Percentiles rank a stretch among this genome's conserved stretches.
These are phyloP conservation scores for Drosophila fulvimacula DNA, from an alignment of 2,888 invertebrate genomes.

Conservation along the genomic window DNA sequence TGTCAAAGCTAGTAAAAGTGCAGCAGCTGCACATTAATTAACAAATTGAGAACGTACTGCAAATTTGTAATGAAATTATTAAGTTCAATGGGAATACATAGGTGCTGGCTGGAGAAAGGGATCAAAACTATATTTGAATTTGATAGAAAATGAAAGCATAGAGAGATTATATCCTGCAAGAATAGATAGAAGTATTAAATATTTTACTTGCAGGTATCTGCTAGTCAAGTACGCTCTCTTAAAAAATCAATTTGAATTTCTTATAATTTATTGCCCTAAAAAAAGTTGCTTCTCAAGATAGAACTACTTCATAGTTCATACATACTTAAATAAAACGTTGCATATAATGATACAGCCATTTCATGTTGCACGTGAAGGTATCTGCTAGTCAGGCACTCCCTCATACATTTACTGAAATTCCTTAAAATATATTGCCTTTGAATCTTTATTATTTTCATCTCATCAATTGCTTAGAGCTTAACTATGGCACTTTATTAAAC, in stretches of 20 bases:
- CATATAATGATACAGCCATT: too few species aligned
- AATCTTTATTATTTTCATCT: background rate
- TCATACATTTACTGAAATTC: background rate
- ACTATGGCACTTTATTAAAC: conserved; percentile 17
- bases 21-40: conserved; percentile 54
- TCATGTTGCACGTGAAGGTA: background rate
- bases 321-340: too few species aligned
- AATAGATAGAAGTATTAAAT: too few species aligned
- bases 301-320: too few species aligned
- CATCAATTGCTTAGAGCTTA: conserved; percentile 1
- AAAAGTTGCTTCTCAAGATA: too few species aligned
- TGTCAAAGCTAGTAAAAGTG: conserved; percentile 47
- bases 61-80: conserved; percentile 5
- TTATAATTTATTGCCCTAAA: background rate
- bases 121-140: background rate
- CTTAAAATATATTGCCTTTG: background rate
- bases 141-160: too few species aligned
- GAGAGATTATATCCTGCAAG: too few species aligned
- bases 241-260: too few species aligned
- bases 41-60: conserved; percentile 29
- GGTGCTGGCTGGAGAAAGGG: too few species aligned
- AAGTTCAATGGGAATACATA: conserved; percentile 8
- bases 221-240: background rate
- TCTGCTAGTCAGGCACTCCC: background rate
- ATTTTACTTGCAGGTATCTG: background rate